Conservation (phyloP, 2,797 vertebrate species). For the Urosaurus nigricauda region DNA sequence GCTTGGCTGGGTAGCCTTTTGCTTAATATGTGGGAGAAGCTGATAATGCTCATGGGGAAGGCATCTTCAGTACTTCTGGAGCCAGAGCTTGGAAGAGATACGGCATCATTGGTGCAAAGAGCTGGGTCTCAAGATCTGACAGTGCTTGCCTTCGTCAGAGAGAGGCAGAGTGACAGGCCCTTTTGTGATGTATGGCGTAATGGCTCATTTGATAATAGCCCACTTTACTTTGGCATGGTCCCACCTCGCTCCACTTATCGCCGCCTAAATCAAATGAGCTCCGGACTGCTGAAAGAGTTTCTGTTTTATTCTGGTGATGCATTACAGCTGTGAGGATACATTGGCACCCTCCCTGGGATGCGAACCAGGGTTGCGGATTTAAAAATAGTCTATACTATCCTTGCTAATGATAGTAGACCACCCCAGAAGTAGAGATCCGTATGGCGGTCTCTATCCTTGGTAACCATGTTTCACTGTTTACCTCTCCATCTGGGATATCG, state of each 20-base stretch:
- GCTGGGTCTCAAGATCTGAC: background rate
- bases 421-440: background rate
- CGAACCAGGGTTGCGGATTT: constrained; percentile 12
- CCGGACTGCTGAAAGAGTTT: constrained; percentile 25
- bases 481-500: background rate
- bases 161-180: background rate
- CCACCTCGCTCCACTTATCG: constrained; percentile 46
- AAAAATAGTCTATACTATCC: background rate
- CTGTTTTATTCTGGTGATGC: constrained; percentile 17
- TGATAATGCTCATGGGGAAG: background rate
- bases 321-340: background rate
- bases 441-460: background rate
- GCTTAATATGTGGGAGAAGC: background rate
- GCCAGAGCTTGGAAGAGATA: background rate
- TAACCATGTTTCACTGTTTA: background rate
- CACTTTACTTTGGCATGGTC: constrained; percentile 50
- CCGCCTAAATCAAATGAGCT: constrained; percentile 52
- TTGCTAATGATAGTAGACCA: background rate
- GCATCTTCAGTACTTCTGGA: background rate
- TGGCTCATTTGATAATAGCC: constrained; percentile 40
- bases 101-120: background rate
- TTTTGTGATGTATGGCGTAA: constrained; percentile 14
- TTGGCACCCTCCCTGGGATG: constrained; percentile 19
- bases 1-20: background rate
- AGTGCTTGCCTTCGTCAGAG: background rate